Conservation (phyloP, 2,113 vertebrate genomes). For the Stegostoma tigrinum region DNA sequence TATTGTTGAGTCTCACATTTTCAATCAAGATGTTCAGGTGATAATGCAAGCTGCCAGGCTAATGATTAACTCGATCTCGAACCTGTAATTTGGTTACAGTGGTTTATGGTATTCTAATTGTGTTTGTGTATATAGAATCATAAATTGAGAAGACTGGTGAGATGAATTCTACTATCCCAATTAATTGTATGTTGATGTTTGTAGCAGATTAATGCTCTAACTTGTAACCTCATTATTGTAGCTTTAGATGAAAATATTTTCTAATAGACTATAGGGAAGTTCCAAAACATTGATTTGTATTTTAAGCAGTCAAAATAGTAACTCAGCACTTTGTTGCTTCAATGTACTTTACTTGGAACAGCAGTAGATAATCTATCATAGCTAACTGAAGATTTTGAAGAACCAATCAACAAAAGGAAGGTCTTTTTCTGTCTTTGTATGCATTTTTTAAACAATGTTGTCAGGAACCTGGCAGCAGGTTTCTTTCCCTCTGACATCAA, state of each 20-base stretch:
- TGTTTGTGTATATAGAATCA: background rate
- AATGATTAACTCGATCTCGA: background rate
- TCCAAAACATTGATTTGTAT: background rate
- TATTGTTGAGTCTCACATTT: background rate
- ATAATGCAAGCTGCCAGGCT: background rate
- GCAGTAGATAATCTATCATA: background rate
- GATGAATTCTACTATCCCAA: background rate
- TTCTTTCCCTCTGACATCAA: background rate
- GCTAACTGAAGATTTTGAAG: background rate
- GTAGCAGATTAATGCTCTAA: background rate
- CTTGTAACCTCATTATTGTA: background rate
- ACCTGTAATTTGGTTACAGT: background rate
- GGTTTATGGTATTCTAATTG: background rate
- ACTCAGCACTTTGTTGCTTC: background rate
- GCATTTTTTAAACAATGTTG: background rate
- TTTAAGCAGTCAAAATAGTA: background rate
- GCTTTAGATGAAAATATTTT: background rate
- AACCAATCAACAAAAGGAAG: background rate
- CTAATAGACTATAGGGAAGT: background rate
- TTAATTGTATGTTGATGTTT: background rate
- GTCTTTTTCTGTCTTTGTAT: background rate
- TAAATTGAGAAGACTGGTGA: background rate
- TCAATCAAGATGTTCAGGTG: background rate
- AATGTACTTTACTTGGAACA: background rate
- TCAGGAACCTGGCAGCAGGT: background rate